Percentiles rank a stretch among this genome's conserved stretches.
phyloP scores from a whole-genome alignment of 2,797 vertebrate species.

The Liasis olivaceus region DNA sequence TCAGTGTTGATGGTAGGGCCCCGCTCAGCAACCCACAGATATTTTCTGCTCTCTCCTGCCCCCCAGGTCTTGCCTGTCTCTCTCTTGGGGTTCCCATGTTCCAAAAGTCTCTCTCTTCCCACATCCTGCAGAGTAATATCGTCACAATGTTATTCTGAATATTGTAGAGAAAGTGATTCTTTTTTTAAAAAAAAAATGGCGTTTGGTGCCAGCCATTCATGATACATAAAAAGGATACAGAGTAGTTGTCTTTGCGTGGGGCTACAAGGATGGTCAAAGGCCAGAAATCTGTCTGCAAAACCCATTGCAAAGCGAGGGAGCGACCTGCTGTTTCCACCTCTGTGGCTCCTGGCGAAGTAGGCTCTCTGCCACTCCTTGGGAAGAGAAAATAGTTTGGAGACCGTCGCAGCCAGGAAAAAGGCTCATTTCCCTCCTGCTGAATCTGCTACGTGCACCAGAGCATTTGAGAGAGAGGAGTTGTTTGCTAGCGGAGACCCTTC shows the following conservation, averaged over 20 bases:
- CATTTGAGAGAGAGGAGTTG: background rate
- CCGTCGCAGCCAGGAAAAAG: background rate
- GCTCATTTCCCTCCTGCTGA: background rate
- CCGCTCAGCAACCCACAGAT: background rate
- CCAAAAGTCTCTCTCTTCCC: background rate
- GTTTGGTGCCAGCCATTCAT: background rate
- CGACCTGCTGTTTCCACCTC: background rate
- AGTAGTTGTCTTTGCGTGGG: background rate
- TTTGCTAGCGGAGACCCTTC: background rate
- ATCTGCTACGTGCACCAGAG: no score
- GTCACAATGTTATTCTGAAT: background rate
- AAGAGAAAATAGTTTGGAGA: background rate
- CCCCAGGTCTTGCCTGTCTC: no score
- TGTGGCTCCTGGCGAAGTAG: no score
- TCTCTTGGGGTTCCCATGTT: background rate
- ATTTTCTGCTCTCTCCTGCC: background rate
- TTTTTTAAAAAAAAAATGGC: no score
- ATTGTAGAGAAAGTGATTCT: no score
- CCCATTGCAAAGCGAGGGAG: background rate
- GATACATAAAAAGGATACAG: background rate
- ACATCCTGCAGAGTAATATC: background rate
- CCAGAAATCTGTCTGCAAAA: background rate
- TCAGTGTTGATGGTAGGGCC: no score
- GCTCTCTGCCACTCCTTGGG: no score
- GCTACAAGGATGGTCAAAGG: background rate